These are phyloP conservation scores for Microdon myrmicae DNA, from an alignment of 2,888 invertebrate species.

Conservation along the genomic window DNA sequence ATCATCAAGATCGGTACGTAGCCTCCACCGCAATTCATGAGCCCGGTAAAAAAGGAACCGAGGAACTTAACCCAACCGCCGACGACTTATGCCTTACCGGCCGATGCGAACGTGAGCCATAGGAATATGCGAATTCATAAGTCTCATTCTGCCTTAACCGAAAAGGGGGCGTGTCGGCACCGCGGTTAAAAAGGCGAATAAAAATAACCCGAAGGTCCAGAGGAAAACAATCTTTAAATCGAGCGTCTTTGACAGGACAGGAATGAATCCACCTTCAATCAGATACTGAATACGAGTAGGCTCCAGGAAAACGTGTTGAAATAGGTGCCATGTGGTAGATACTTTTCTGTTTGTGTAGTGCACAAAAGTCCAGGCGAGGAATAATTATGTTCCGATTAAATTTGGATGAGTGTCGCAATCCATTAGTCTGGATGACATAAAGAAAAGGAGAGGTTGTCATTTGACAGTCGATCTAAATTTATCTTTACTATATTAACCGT, in stretches of 20 bases:
- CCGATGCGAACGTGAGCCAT: constrained; percentile 8
- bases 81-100: too few relatives aligned
- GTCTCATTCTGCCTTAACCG: constrained; percentile 35
- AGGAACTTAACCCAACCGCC: not conserved
- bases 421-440: constrained; percentile 22
- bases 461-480: too few relatives aligned
- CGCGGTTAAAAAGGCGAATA: constrained; percentile 18
- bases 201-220: not conserved
- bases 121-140: constrained; percentile 36
- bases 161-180: constrained; percentile 40
- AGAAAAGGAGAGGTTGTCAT: too few relatives aligned
- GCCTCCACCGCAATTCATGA: constrained; percentile 36
- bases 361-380: constrained; percentile 13
- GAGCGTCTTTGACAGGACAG: constrained; percentile 3
- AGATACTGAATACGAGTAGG: constrained; percentile 22
- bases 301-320: constrained; percentile 40
- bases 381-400: constrained; percentile 33
- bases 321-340: constrained; percentile 22
- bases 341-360: not conserved
- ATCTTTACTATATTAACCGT: too few relatives aligned
- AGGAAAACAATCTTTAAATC: constrained; percentile 26
- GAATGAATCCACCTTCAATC: constrained; percentile 34
- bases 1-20: constrained; percentile 21
- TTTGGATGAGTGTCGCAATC: constrained; percentile 47
- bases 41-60: constrained; percentile 11